Percentiles rank a stretch among this genome's conserved stretches.
These are phyloP conservation scores for Lithophane ornitopus DNA, from an alignment of 2,888 invertebrate genomes.

Conservation along the genomic window DNA sequence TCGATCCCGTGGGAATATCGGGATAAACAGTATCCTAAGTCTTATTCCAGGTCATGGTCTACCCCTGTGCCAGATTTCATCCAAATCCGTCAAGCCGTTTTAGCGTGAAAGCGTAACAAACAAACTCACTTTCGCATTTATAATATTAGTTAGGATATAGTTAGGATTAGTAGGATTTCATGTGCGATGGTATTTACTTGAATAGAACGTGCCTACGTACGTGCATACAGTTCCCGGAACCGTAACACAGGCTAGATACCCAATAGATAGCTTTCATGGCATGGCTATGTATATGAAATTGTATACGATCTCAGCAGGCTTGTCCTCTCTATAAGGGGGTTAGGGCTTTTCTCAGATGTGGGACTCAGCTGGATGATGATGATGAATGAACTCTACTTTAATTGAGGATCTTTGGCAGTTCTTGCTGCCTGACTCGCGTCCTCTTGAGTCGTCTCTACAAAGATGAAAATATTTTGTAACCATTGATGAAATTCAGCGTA, in stretches of 20 bases:
- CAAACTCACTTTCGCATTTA: background rate
- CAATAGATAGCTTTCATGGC: background rate
- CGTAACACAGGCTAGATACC: background rate
- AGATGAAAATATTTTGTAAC: background rate
- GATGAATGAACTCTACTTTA: background rate
- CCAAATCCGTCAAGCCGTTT: too few species aligned
- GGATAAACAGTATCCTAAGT: too few species aligned
- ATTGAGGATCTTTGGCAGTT: background rate
- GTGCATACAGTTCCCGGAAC: background rate
- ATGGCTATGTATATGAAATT: background rate
- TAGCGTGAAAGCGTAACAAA: background rate
- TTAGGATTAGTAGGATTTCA: constrained; percentile 1
- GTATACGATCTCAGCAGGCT: background rate
- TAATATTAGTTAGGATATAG: background rate
- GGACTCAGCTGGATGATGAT: background rate
- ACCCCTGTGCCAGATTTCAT: too few species aligned
- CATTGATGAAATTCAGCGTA: background rate
- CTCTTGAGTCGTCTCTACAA: background rate
- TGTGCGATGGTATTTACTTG: constrained; percentile 22
- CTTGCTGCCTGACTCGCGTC: background rate
- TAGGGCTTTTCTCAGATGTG: background rate
- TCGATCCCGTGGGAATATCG: too few species aligned
- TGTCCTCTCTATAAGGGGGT: background rate
- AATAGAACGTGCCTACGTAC: constrained; percentile 8
- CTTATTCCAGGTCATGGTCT: too few species aligned